A percentile compares a stretch with the other conserved stretches of the same genome.
Conservation (phyloP, 2,113 vertebrate genomes). For the Rynchops niger region DNA sequence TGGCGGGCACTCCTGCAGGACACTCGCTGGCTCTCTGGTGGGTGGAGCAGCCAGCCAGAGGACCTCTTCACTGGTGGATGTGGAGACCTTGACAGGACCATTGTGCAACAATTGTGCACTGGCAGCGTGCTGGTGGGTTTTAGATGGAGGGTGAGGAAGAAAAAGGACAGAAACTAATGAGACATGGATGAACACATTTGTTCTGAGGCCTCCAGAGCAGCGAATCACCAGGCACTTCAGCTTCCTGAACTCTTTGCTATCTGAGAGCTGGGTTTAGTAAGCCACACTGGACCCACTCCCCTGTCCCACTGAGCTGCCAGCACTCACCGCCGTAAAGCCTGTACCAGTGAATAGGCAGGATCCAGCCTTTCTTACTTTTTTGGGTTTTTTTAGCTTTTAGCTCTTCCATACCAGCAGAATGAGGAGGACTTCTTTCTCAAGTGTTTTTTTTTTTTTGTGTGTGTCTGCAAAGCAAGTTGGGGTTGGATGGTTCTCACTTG, state of each 20-base stretch:
- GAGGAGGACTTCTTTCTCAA: not conserved
- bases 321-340: not conserved
- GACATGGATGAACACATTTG: not conserved
- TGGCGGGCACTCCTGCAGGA: not conserved
- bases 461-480: not conserved
- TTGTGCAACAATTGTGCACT: conserved; percentile 46
- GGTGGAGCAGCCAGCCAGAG: not conserved
- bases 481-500: not conserved
- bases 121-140: not conserved
- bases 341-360: not conserved
- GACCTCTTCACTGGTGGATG: not conserved
- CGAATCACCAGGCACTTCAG: not conserved
- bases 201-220: not conserved
- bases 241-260: not conserved
- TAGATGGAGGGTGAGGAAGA: not conserved
- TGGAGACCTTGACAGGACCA: not conserved
- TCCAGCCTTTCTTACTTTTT: not conserved
- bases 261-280: not conserved
- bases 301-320: fast-evolving
- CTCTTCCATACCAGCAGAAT: not conserved
- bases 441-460: not conserved
- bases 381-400: not conserved
- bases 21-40: not conserved
- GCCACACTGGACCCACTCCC: not conserved
- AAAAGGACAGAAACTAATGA: not conserved